phyloP scores from a whole-genome alignment of 2,113 vertebrate genomes.

The Rhinogobius similis region DNA sequence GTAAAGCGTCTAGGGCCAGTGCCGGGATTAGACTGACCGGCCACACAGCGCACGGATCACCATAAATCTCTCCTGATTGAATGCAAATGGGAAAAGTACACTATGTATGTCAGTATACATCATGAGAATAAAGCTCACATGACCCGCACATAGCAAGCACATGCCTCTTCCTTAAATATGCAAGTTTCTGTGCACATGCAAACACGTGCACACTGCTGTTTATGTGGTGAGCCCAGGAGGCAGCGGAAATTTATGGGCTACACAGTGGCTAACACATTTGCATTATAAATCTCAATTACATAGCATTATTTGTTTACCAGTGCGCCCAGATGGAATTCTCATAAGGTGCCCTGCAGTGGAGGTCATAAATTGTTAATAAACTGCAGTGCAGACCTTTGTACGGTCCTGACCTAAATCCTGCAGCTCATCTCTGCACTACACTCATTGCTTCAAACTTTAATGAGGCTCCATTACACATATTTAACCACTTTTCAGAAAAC shows the following conservation, averaged over 20 bases:
- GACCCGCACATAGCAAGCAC: slow-evolving; percentile 18
- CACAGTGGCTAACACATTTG: slow-evolving; percentile 63
- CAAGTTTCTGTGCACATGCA: slow-evolving; percentile 50
- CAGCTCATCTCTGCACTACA: slow-evolving; percentile 64
- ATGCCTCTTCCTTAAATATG: slow-evolving; percentile 49
- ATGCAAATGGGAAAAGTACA: slow-evolving; percentile 77
- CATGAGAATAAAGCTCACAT: slow-evolving; percentile 61
- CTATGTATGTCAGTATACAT: slow-evolving; percentile 68
- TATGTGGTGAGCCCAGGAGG: slow-evolving; percentile 21
- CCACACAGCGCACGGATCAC: slow-evolving; percentile 65
- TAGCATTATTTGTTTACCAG: slow-evolving; percentile 72
- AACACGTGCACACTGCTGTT: slow-evolving; percentile 32
- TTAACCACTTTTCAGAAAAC: slow-evolving; percentile 51
- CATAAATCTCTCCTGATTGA: slow-evolving; percentile 76
- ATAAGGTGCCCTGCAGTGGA: slow-evolving; percentile 63
- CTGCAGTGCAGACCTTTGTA: slow-evolving; percentile 80
- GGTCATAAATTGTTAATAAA: slow-evolving; percentile 81
- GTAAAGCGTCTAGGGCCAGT: slow-evolving; percentile 62
- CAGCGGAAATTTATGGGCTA: slow-evolving; percentile 60
- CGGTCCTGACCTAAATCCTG: slow-evolving; percentile 74
- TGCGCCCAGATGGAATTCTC: slow-evolving; percentile 57
- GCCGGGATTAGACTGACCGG: slow-evolving; percentile 68
- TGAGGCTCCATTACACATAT: slow-evolving; percentile 68
- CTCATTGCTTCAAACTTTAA: slow-evolving; percentile 73
- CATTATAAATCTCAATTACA: slow-evolving; percentile 79